A percentile compares a stretch with the other conserved stretches of the same genome.
phyloP scores from a whole-genome alignment of 1,140 invertebrate species.

The Schlechtendalia chinensis region DNA sequence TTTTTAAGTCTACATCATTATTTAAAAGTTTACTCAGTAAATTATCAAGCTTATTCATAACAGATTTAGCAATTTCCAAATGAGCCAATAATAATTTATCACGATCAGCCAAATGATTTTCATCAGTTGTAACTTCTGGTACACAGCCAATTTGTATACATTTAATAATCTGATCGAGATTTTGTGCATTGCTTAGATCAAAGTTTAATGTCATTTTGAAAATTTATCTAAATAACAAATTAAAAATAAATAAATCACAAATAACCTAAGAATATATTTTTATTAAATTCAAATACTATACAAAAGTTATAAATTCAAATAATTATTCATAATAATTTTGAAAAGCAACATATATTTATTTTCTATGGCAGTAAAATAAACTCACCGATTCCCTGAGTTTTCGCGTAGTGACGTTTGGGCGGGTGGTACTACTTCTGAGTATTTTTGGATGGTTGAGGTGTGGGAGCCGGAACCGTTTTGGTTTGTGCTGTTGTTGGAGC shows the following conservation, averaged over 20 bases:
- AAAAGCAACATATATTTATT: not conserved
- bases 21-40: not conserved
- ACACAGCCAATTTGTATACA: slow-evolving; percentile 14
- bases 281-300: not conserved
- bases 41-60: not conserved
- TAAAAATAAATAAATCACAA: slow-evolving; percentile 4
- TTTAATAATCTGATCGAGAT: slow-evolving; percentile 17
- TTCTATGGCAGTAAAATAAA: not conserved
- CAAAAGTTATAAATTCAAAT: not conserved
- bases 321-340: too few species aligned
- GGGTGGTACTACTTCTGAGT: too few species aligned
- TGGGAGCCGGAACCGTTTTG: too few species aligned
- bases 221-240: not conserved
- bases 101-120: not conserved
- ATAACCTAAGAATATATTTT: not conserved
- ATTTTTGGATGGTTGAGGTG: too few species aligned
- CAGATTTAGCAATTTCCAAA: slow-evolving; percentile 6
- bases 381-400: not conserved
- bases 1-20: not conserved
- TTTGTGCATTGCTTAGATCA: not conserved
- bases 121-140: slow-evolving; percentile 16
- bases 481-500: too few species aligned
- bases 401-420: too few species aligned
- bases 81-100: slow-evolving; percentile 1
- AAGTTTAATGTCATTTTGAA: slow-evolving; percentile 3